Percentiles rank a stretch among this genome's conserved stretches.
Evolutionary conservation across 1,140 invertebrate genomes (phyloP).

Genomic region (Drosophila obscura): DNA sequence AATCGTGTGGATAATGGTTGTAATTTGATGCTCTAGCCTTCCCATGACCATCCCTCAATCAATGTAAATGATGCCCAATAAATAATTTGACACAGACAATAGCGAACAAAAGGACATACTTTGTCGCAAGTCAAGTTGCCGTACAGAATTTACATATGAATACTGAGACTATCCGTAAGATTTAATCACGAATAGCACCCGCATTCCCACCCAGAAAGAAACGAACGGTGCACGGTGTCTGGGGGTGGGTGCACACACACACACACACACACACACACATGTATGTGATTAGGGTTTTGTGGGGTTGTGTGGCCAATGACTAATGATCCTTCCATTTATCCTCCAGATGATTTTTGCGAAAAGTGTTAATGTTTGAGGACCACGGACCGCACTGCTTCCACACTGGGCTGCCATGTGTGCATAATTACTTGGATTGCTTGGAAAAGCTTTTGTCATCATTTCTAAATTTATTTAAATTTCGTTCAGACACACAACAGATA

Average conservation of each 20-base stretch:
- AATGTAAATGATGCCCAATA: constrained; percentile 37
- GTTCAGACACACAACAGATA: constrained; percentile 1
- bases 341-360: constrained; percentile 21
- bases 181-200: constrained; percentile 29
- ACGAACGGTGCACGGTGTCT: constrained; percentile 30
- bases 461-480: constrained; percentile 62
- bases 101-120: constrained; percentile 14
- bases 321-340: constrained; percentile 60
- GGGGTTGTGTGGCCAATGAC: constrained; percentile 39
- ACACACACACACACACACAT: too few relatives aligned
- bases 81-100: constrained; percentile 38
- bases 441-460: constrained; percentile 61
- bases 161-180: constrained; percentile 13
- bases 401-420: constrained; percentile 39
- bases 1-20: too few relatives aligned
- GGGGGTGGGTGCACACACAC: not conserved
- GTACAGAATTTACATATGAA: constrained; percentile 55
- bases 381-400: constrained; percentile 11
- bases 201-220: constrained; percentile 10
- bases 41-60: not conserved
- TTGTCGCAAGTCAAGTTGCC: constrained; percentile 29
- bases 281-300: constrained; percentile 30
- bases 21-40: not conserved
- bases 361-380: constrained; percentile 39
- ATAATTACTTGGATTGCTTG: constrained; percentile 49